Evolutionary conservation across 2,888 invertebrate species (phyloP), one percentile per base, ranked within the genome.

Genomic region (Strigamia crassipes): DNA sequence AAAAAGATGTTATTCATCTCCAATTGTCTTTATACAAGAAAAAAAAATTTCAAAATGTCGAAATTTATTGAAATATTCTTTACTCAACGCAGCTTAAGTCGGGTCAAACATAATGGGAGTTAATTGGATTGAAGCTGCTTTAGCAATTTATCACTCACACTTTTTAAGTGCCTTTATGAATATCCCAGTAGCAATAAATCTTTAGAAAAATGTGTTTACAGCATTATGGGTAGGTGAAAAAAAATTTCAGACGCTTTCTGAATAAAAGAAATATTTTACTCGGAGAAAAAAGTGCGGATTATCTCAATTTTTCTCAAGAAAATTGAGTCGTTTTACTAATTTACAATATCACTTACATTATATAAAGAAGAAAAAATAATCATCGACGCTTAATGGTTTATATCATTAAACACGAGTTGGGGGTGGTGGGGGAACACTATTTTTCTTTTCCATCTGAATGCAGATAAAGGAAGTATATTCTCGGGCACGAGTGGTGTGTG

Each of bases 101-200:
- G n/a, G 56, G n/a, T 56, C 6, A 56, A 56, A 56, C 56, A 56
- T 56, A 56, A 56, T 18, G 56, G 56, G 18, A 56, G 56, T 56
- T 56, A 56, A 56, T 56, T 56, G 56, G 56, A 56, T 56, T 56
- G n/a, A 18, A 56, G 56, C n/a, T 18, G 56, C n/a, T 18, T 56
- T 1, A 18, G 56, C 56, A 56, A 18, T 56, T 56, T 56, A 56
- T 56, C 56, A 56, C 51, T 2, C n/a, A 15, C n/a, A 51, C 56
- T 56, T 56, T 56, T 56, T 56, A 56, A 56, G 56, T 56, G 56
- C 56, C n/a, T 56, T 56, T 56, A 56, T 56, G 56, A 56, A 56
- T 56, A 56, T 56, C 18, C 56, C 56, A 56, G 56, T 9, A 56
- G 18, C 56, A 18, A 18, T 56, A 56, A 56, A 56, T 56, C 18